Base-by-base conservation (phyloP, 2,113 vertebrate genomes). In the Sinocyclocheilus anshuiensis region DNA sequence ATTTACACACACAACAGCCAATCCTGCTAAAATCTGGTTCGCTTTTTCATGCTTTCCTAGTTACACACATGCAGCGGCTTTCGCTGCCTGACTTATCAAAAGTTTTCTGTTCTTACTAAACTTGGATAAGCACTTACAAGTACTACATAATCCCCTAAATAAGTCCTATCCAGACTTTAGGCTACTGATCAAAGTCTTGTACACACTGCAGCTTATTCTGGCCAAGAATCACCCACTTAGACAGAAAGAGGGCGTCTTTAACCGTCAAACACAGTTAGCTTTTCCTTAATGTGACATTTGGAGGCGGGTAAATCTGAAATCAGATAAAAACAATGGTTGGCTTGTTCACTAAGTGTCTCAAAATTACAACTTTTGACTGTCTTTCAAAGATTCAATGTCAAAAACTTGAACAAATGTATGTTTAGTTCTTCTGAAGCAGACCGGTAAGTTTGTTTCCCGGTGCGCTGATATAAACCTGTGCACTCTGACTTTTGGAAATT, bases 51-150 rank as follows among this genome's bases (percentile, higher is more conserved):
- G 45, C 45, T 7, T 79, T 59, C 29, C 26, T 33, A 57, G 77
- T 39, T 57, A 78, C 22, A 18, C 53, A 26, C 20, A 36, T 45
- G 0, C 36, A 63, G 22, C 3, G 4, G 78, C 36, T 81, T 42
- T 81, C 8, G 6, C 22, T 59, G 57, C 33, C 36, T 11, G 26
- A 39, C 42, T 74, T 76, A 26, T 76, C 42, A 50, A 76, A 76
- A 50, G 74, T 76, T 76, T 26, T 26, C 42, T 50, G 22, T 76
- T 50, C 13, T 24, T 24, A 50, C 42, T 48, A 50, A 76, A 76
- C 42, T 77, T 53, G 50, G 48, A 77, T 77, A 77, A 77, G 76
- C 76, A 33, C 50, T 72, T 42, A n/a, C 36, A 72, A 72, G 69
- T 72, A 72, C 69, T 77, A 26, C 24, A 77, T 53, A 55, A 77